Evolutionary conservation across 1,140 invertebrate genomes (phyloP).

Genomic region (Matsumurasca onukii): DNA sequence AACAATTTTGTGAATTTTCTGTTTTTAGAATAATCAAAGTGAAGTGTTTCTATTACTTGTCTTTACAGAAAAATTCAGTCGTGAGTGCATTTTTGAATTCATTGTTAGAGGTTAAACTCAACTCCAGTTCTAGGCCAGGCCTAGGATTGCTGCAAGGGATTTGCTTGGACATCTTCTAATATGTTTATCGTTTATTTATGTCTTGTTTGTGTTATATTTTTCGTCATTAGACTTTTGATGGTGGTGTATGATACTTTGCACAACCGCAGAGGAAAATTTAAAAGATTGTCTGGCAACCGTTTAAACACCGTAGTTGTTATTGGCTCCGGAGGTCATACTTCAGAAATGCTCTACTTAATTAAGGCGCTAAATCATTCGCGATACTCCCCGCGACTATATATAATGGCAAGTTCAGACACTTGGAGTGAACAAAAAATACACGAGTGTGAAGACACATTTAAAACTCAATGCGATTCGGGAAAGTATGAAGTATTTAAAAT

Average conservation of each 20-base stretch:
- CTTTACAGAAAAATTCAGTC: no score
- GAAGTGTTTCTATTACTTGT: no score
- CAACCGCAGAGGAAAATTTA: not conserved
- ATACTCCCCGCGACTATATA: conserved; percentile 72
- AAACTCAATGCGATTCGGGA: conserved; percentile 7
- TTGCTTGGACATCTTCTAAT: not conserved
- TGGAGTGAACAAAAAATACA: conserved; percentile 67
- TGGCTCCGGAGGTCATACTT: conserved; percentile 79
- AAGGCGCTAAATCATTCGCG: conserved; percentile 56
- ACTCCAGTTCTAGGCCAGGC: no score
- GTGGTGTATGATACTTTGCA: not conserved
- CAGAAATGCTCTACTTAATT: conserved; percentile 80
- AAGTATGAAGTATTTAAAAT: conserved; percentile 62
- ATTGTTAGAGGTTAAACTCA: no score
- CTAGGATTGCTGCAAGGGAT: no score
- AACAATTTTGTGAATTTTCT: no score
- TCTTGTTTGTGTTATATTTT: not conserved
- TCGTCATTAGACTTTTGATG: not conserved
- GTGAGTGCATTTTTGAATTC: no score
- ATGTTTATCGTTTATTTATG: not conserved
- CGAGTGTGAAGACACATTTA: conserved; percentile 7
- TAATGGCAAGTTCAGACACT: conserved; percentile 75
- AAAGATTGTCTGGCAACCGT: not conserved
- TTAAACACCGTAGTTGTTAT: conserved; percentile 56
- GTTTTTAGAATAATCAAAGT: no score